Base-by-base conservation (phyloP, 2,113 vertebrate species). In the Synchiropus splendidus region DNA sequence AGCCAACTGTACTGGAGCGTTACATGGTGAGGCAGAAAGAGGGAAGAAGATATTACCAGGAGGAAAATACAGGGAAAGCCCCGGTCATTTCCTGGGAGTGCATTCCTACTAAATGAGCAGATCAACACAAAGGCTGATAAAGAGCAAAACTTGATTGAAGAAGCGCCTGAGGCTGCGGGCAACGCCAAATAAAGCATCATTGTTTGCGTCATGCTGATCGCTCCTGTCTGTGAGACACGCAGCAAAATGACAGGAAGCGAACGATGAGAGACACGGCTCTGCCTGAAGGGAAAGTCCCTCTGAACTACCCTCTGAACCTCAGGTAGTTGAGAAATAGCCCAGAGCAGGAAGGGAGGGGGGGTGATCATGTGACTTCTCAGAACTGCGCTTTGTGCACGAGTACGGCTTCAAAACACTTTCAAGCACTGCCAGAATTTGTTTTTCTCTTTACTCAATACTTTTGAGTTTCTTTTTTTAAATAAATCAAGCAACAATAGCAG, bases 341-440 rank as follows among this genome's bases (percentile, higher is more conserved):
- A 55, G 42, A 70, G 65, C 60, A 42, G 39, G 35, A 36, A 42
- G 51, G 39, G 44, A 45, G 39, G 54, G 33, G 56, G 21, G 31
- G 12, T 2, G 18, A 78, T 85, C 83, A 86, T 84, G 83, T 86
- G 84, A 87, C 78, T 86, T 87, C 81, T 83, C 76, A 72, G 80
- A 86, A 87, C 52, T 33, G n/a, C n/a, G n/a, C n/a, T n/a, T n/a
- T n/a, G n/a, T n/a, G n/a, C n/a, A n/a, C n/a, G n/a, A n/a, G n/a
- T n/a, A n/a, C n/a, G n/a, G n/a, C n/a, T n/a, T n/a, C n/a, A n/a
- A n/a, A n/a, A n/a, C n/a, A n/a, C n/a, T n/a, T n/a, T n/a, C n/a
- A n/a, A n/a, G n/a, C n/a, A n/a, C n/a, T n/a, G n/a, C n/a, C n/a
- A n/a, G n/a, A n/a, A n/a, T n/a, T n/a, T n/a, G n/a, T n/a, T n/a